Evolutionary conservation across 2,888 invertebrate genomes (phyloP), one percentile per base, ranked within the genome.

Genomic region (Ryuthela nishihirai): DNA sequence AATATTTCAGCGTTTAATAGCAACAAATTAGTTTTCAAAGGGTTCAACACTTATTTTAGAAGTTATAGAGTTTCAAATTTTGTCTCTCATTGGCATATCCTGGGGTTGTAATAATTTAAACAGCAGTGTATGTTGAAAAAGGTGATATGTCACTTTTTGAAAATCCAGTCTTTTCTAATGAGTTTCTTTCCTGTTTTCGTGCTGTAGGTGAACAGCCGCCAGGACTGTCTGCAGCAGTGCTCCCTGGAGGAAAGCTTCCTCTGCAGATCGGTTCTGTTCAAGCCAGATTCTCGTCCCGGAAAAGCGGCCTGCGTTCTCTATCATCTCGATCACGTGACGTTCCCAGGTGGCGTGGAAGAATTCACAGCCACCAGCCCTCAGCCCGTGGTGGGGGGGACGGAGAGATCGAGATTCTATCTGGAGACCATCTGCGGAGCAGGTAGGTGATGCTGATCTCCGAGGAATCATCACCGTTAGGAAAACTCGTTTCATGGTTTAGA

Each of bases 231-330:
- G 50, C 77, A 91, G 56, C 91, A 92, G 42, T 93, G 93, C 74
- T 91, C 92, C 76, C 87, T 91, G 55, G 93, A 93, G 74, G 88
- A 87, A 54, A 91, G 92, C 75, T 93, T 94, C 78, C 81, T 93
- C 36, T 94, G 93, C 74, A 83, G 93, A 72, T 82, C 91, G 62
- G 80, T 87, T 81, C 72, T 92, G 71, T 72, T 69, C 64, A 67
- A 64, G 17, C 61, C 65, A 10, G 63, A 59, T 25, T 62, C 64
- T n/a, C 52, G 66, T 29, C 62, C 64, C 2, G 67, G 67, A 24
- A 85, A 87, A 61, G 90, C 91, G 79, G 92, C 93, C 76, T 94
- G 93, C 74, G 85, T 91, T 64, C 79, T 93, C 32, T 93, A 89
- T 79, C 93, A 94, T 71, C 79, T 93, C 72, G 92, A 93, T 74